Evolutionary conservation across 2,888 invertebrate species (phyloP).

Genomic region (Caenorhabditis becei): DNA sequence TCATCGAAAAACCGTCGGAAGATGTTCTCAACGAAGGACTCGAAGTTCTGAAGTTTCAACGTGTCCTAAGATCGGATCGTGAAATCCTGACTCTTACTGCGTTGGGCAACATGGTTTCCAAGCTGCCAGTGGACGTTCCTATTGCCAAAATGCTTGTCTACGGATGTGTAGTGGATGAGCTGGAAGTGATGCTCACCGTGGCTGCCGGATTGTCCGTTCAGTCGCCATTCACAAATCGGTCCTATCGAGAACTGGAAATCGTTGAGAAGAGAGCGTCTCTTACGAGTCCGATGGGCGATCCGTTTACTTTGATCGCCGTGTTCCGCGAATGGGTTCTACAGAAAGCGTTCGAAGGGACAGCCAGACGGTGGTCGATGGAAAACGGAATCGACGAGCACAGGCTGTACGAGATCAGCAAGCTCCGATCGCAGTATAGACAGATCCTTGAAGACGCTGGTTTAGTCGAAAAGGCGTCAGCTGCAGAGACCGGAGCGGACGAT

Average conservation of each 20-base stretch:
- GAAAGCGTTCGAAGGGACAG: constrained; percentile 80
- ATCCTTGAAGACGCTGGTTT: constrained; percentile 79
- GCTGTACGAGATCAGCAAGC: constrained; percentile 95
- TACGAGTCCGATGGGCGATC: constrained; percentile 96
- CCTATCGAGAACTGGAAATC: constrained; percentile 85
- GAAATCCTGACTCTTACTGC: constrained; percentile 72
- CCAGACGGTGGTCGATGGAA: constrained; percentile 90
- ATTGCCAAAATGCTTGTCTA: constrained; percentile 87
- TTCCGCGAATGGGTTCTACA: constrained; percentile 83
- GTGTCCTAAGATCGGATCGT: constrained; percentile 66
- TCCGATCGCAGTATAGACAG: constrained; percentile 87
- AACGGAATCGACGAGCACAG: constrained; percentile 96
- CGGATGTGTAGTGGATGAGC: constrained; percentile 73
- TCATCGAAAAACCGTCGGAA: constrained; percentile 92
- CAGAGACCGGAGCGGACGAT: constrained; percentile 71
- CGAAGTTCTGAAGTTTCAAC: constrained; percentile 89
- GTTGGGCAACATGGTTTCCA: constrained; percentile 89
- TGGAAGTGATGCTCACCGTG: constrained; percentile 88
- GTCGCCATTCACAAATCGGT: constrained; percentile 92
- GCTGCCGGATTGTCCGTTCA: constrained; percentile 95
- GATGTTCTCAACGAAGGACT: constrained; percentile 92
- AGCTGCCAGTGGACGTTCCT: constrained; percentile 94
- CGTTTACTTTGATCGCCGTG: constrained; percentile 90
- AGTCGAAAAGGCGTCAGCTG: constrained; percentile 68
- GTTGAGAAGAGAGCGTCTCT: constrained; percentile 83